Evolutionary conservation across 2,797 vertebrate species (phyloP).

Genomic region (Adelosebastes latens): DNA sequence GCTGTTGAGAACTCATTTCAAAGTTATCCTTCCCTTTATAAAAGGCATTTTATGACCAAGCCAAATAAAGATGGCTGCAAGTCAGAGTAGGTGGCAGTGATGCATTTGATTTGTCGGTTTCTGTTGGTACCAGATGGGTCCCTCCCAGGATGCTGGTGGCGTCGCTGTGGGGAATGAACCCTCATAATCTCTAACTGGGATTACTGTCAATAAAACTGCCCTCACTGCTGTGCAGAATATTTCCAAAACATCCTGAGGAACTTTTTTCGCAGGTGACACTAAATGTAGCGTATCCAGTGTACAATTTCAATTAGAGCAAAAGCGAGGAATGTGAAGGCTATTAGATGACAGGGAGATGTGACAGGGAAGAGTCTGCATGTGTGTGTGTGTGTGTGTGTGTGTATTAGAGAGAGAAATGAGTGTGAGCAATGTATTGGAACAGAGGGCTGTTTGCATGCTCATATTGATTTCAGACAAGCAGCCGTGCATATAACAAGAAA

Average conservation of each 20-base stretch:
- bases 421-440: conserved; percentile 28
- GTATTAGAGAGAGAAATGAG: conserved; percentile 1
- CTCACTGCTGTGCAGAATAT: neutral
- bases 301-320: conserved; percentile 40
- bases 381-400: neutral
- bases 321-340: conserved; percentile 18
- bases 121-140: conserved; percentile 46
- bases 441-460: conserved; percentile 21
- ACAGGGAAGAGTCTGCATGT: neutral
- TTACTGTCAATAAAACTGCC: conserved; percentile 41
- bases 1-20: conserved; percentile 63
- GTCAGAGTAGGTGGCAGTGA: conserved; percentile 56
- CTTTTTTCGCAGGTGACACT: neutral
- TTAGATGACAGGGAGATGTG: conserved; percentile 5
- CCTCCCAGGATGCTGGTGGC: conserved; percentile 44
- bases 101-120: conserved; percentile 53
- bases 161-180: conserved; percentile 27
- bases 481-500: conserved; percentile 30
- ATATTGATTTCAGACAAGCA: conserved; percentile 45
- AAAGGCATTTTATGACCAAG: conserved; percentile 62
- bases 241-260: conserved; percentile 33
- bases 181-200: conserved; percentile 40
- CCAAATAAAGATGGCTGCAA: conserved; percentile 62
- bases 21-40: conserved; percentile 56
- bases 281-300: neutral